Evolutionary conservation across 2,888 invertebrate species (phyloP).

Genomic region (Hoplodrina ambigua): DNA sequence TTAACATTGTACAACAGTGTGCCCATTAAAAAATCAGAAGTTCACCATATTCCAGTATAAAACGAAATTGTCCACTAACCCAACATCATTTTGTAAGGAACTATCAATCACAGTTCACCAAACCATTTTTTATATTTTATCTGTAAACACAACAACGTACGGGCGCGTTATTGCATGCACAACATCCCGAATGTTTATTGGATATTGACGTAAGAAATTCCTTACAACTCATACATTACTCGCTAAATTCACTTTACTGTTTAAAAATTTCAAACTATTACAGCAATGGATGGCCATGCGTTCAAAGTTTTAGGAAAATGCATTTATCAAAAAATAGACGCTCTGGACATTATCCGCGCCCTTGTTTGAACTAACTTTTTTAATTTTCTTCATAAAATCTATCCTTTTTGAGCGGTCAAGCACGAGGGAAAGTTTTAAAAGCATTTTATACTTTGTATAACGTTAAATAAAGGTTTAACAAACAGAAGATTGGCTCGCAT

Average conservation of each 20-base stretch:
- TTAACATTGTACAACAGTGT: too few relatives aligned
- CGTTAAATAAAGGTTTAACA: constrained; percentile 53
- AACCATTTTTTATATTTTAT: constrained; percentile 79
- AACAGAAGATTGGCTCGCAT: constrained; percentile 47
- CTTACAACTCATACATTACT: constrained; percentile 25
- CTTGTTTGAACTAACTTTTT: constrained; percentile 82
- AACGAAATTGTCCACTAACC: constrained; percentile 19
- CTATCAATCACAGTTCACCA: constrained; percentile 74
- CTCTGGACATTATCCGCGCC: constrained; percentile 66
- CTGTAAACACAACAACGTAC: constrained; percentile 73
- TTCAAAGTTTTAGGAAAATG: constrained; percentile 50
- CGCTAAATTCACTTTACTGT: constrained; percentile 3
- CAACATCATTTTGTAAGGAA: constrained; percentile 46
- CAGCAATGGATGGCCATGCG: constrained; percentile 43
- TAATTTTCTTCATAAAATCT: constrained; percentile 80
- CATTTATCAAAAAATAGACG: constrained; percentile 49
- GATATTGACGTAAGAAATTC: constrained; percentile 10
- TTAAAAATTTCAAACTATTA: constrained; percentile 8
- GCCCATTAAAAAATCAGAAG: neutral
- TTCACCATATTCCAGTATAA: neutral
- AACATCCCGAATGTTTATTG: constrained; percentile 44
- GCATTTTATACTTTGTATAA: constrained; percentile 69
- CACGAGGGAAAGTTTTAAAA: constrained; percentile 73
- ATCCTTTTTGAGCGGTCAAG: constrained; percentile 76
- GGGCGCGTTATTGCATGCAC: constrained; percentile 68